Evolutionary conservation across 2,888 invertebrate genomes (phyloP).

Genomic region (Euplagia quadripunctaria): DNA sequence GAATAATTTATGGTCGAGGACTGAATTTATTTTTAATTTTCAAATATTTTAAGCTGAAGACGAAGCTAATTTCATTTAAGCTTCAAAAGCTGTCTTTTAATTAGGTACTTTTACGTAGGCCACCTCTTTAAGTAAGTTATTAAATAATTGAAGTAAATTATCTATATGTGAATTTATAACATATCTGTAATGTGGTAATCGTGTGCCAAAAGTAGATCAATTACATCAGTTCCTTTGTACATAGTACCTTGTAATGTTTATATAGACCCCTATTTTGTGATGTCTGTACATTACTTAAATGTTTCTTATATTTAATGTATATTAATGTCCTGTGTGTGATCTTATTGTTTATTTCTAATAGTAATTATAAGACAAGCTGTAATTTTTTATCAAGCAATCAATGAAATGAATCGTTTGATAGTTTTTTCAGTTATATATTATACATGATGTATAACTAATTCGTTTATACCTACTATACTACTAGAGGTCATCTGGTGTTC

Average conservation of each 20-base stretch:
- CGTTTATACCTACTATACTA: too few relatives aligned
- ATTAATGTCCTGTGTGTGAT: conserved; percentile 1
- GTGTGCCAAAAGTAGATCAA: conserved; percentile 48
- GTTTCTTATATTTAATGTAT: conserved; percentile 8
- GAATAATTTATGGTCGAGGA: neutral
- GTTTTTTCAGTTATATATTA: too few relatives aligned
- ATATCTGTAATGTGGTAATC: conserved; percentile 46
- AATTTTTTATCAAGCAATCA: neutral
- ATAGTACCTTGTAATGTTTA: conserved; percentile 43
- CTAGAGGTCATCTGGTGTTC: too few relatives aligned
- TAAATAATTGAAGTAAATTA: conserved; percentile 8
- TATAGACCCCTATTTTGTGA: conserved; percentile 53
- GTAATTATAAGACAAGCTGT: neutral
- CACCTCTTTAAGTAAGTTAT: neutral
- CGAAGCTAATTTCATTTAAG: neutral
- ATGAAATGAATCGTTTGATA: neutral
- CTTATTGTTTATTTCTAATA: neutral
- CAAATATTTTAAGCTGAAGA: neutral
- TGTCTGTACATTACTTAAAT: conserved; percentile 37
- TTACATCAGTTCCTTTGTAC: conserved; percentile 45
- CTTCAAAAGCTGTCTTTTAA: neutral
- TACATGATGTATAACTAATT: too few relatives aligned
- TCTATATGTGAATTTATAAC: conserved; percentile 48
- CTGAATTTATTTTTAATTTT: neutral
- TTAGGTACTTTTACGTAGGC: neutral